Base-by-base conservation (phyloP, 2,888 invertebrate species). In the Meloe dianella region DNA sequence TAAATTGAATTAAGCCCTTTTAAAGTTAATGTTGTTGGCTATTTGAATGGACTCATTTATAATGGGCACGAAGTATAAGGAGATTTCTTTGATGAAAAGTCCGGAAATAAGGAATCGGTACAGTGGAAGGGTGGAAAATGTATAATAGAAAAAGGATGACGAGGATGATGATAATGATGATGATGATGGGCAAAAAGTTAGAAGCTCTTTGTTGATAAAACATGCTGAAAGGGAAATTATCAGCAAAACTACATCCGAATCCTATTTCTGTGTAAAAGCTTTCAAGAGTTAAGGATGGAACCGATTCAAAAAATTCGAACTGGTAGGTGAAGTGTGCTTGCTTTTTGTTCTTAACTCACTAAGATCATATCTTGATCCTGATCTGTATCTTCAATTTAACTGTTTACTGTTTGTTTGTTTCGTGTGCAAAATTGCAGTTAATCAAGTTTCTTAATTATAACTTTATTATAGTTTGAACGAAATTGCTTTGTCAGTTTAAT, bases 1-100 rank as follows among this genome's bases (percentile, higher is more conserved):
- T n/a, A 17, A 41, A 41, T 41, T n/a, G 41, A 41, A 41, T 41
- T 41, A 41, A 41, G 41, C 41, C 41, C 41, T n/a, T 41, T 41
- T 41, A 41, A n/a, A 41, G n/a, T 17, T 6, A 41, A 41, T 41
- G n/a, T n/a, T n/a, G 8, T 17, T 17, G 41, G 41, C 17, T 17
- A 41, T 41, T 41, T 17, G 41, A 41, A n/a, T 17, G 41, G 41
- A 41, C 7, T 32, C 32, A 32, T 32, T 32, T 32, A 8, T 32
- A 32, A 32, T 32, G 32, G 32, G 32, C 41, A 41, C 10, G 41
- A 17, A 41, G 41, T 41, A 41, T n/a, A 41, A 41, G 41, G 41
- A 12, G 7, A 41, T 41, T n/a, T 41, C 41, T 41, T 41, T 41
- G 41, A 41, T 41, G 41, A n/a, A n/a, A 17, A 17, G 41, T 17